phyloP scores from a whole-genome alignment of 2,888 invertebrate species.

The Baccha elongata region DNA sequence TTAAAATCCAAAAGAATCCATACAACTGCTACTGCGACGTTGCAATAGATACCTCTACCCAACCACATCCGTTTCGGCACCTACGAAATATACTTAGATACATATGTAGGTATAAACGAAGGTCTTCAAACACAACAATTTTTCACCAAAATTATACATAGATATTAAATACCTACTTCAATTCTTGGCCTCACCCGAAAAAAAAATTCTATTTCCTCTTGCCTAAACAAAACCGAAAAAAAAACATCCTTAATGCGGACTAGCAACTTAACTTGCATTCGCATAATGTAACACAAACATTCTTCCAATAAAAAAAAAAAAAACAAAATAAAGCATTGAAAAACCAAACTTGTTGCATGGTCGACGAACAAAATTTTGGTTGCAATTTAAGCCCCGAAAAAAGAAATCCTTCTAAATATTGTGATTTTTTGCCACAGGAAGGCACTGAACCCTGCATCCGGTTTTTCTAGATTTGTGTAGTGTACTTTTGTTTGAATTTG shows the following conservation, averaged over 20 bases:
- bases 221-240: constrained; percentile 13
- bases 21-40: constrained; percentile 27
- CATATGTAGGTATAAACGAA: constrained; percentile 6
- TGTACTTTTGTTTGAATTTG: constrained; percentile 27
- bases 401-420: constrained; percentile 67
- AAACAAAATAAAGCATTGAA: constrained; percentile 19
- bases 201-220: constrained; percentile 58
- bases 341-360: constrained; percentile 66
- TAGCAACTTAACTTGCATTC: constrained; percentile 28
- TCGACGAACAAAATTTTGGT: constrained; percentile 44
- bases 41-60: constrained; percentile 41
- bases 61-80: constrained; percentile 68
- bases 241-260: constrained; percentile 25
- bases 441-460: constrained; percentile 74
- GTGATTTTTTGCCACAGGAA: constrained; percentile 54
- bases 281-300: constrained; percentile 23
- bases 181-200: constrained; percentile 9
- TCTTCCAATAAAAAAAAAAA: constrained; percentile 18
- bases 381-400: constrained; percentile 47
- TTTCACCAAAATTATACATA: no score
- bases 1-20: constrained; percentile 42
- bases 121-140: constrained; percentile 4
- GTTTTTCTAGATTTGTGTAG: constrained; percentile 71
- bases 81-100: no score
- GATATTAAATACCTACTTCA: no score